Evolutionary conservation across 2,113 vertebrate species (phyloP), one percentile per base, ranked within the genome.

Genomic region (Pogonocichla stellata): DNA sequence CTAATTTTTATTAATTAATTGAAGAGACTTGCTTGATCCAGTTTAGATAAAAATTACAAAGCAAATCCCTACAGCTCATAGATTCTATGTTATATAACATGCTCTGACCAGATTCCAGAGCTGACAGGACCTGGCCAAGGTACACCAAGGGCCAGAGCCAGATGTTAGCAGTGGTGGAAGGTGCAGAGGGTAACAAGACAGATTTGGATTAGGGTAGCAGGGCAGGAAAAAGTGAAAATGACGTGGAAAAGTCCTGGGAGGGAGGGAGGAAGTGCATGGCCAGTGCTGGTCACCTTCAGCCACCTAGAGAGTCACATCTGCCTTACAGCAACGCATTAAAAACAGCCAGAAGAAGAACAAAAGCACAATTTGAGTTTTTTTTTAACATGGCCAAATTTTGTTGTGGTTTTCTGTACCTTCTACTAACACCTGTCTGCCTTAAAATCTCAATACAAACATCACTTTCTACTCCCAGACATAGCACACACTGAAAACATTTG

Each of bases 351-450:
- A 86, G 34, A 43, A 43, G 3, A 71, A 58, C 3, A 58, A 50
- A 88, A 29, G 4, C 12, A 36, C 3, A 8, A 2, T 26, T 34
- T n/a, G 45, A 62, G 6, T 7, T 24, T 38, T 82, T 65, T 75
- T 20, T 29, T 58, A 50, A 26, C 0, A 0, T 33, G 22, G 24
- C 5, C 3, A 0, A 8, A 25, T 60, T 45, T 77, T 43, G 16
- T 2, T 2, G 0, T 23, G 18, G 3, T 34, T 82, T 88, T 53
- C 47, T 75, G 17, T 14, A 19, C 38, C 34, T 33, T 42, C 34
- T 53, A 3, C 22, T n/a, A 53, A 24, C 33, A 14, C 14, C 56
- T 14, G 23, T 5, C 33, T 20, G n/a, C 10, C 31, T 17, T 8
- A 54, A 66, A 65, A 65, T 56, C 50, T 48, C 4, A 0, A 4